These are phyloP conservation scores for Leistus spinibarbis DNA, from an alignment of 2,888 invertebrate genomes.

Conservation along the genomic window DNA sequence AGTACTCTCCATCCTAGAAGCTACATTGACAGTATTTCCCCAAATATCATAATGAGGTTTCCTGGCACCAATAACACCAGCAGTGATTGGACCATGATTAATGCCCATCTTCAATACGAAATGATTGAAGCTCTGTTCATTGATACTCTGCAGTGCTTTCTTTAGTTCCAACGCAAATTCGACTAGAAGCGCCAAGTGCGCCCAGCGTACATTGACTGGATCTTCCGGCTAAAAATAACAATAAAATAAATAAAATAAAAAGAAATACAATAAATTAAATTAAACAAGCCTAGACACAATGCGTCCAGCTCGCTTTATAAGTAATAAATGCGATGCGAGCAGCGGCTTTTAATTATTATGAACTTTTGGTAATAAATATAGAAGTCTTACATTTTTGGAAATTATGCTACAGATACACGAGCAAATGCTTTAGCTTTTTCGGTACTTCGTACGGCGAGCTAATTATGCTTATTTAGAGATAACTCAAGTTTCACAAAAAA, in stretches of 20 bases:
- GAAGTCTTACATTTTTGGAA: too few relatives aligned
- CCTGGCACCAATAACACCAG: constrained; percentile 92
- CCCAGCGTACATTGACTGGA: constrained; percentile 77
- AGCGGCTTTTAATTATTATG: too few relatives aligned
- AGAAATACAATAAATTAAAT: neutral
- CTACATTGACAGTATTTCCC: constrained; percentile 97
- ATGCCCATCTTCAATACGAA: constrained; percentile 93
- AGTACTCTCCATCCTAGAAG: constrained; percentile 97
- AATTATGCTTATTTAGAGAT: too few relatives aligned
- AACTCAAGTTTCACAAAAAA: too few relatives aligned
- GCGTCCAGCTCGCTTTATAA: too few relatives aligned
- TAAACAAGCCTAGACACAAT: too few relatives aligned
- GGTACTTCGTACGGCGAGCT: too few relatives aligned
- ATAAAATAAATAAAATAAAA: neutral
- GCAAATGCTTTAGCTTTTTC: too few relatives aligned
- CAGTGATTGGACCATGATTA: constrained; percentile 94
- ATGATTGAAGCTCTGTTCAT: constrained; percentile 95
- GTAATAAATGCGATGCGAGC: too few relatives aligned
- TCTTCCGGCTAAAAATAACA: constrained; percentile 67
- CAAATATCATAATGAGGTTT: constrained; percentile 97
- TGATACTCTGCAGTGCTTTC: constrained; percentile 87
- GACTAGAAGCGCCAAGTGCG: constrained; percentile 81
- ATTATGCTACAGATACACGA: too few relatives aligned
- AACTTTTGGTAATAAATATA: too few relatives aligned
- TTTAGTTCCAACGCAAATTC: constrained; percentile 91